Conservation (phyloP, 2,888 invertebrate species). For the Harpalus rubripes region DNA sequence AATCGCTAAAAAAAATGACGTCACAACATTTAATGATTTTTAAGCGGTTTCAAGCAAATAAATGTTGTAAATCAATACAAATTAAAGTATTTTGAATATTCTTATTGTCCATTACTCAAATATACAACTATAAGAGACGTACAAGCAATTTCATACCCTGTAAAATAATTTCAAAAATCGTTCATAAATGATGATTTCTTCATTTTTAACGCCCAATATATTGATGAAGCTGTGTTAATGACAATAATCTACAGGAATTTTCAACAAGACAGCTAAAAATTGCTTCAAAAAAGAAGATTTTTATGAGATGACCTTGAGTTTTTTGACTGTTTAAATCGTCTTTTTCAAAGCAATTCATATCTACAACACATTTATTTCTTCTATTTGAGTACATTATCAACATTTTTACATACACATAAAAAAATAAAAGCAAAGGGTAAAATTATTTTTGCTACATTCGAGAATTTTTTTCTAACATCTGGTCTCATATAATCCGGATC, state of each 20-base stretch:
- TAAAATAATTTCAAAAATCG: conserved; percentile 18
- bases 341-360: conserved; percentile 10
- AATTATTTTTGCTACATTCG: conserved; percentile 3
- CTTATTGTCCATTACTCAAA: conserved; percentile 62
- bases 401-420: conserved; percentile 43
- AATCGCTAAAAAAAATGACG: too few species aligned
- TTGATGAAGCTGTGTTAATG: conserved; percentile 12
- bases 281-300: neutral
- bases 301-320: too few species aligned
- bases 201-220: neutral
- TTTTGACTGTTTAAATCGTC: neutral
- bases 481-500: conserved; percentile 99
- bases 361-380: conserved; percentile 8
- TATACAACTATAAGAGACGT: conserved; percentile 56
- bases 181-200: conserved; percentile 4
- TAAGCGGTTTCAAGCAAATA: too few species aligned
- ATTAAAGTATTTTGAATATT: conserved; percentile 44
- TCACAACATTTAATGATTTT: too few species aligned
- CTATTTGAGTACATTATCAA: conserved; percentile 46
- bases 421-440: neutral
- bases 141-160: conserved; percentile 55
- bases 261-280: conserved; percentile 30
- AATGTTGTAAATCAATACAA: neutral
- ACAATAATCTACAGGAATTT: conserved; percentile 41
- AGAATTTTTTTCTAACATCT: conserved; percentile 86